phyloP scores from a whole-genome alignment of 2,888 invertebrate species.

The Cephus pygmeus region DNA sequence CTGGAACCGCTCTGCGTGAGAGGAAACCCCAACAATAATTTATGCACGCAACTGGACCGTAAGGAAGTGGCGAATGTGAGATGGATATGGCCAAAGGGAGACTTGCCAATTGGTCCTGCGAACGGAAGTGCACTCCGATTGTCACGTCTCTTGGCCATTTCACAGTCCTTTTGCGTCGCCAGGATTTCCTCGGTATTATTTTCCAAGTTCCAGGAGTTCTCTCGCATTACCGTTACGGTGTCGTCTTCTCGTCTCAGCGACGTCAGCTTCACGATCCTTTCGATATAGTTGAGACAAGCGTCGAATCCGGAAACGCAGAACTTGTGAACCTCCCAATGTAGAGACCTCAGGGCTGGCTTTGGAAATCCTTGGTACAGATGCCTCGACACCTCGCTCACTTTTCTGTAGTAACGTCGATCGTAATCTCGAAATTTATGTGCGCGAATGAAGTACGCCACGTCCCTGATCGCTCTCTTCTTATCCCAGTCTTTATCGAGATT shows the following conservation, averaged over 20 bases:
- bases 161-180: slow-evolving; percentile 68
- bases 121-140: slow-evolving; percentile 68
- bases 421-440: slow-evolving; percentile 75
- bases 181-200: slow-evolving; percentile 62
- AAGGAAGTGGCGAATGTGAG: background rate
- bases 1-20: slow-evolving; percentile 68
- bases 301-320: slow-evolving; percentile 69
- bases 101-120: slow-evolving; percentile 66
- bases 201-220: slow-evolving; percentile 65
- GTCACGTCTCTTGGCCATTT: slow-evolving; percentile 64
- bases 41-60: background rate
- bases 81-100: background rate
- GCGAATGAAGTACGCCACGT: slow-evolving; percentile 73
- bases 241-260: slow-evolving; percentile 69
- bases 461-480: slow-evolving; percentile 67
- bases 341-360: slow-evolving; percentile 68
- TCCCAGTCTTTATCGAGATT: slow-evolving; percentile 39
- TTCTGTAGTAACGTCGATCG: slow-evolving; percentile 69
- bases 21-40: slow-evolving; percentile 20
- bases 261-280: slow-evolving; percentile 60
- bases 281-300: slow-evolving; percentile 71
- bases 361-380: slow-evolving; percentile 68
- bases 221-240: slow-evolving; percentile 66
- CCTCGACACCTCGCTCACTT: slow-evolving; percentile 48
- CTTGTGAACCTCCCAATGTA: slow-evolving; percentile 74